Percentiles rank a stretch among this genome's conserved stretches.
Evolutionary conservation across 2,113 vertebrate species (phyloP).

Genomic region (Rhynchomys soricoides): DNA sequence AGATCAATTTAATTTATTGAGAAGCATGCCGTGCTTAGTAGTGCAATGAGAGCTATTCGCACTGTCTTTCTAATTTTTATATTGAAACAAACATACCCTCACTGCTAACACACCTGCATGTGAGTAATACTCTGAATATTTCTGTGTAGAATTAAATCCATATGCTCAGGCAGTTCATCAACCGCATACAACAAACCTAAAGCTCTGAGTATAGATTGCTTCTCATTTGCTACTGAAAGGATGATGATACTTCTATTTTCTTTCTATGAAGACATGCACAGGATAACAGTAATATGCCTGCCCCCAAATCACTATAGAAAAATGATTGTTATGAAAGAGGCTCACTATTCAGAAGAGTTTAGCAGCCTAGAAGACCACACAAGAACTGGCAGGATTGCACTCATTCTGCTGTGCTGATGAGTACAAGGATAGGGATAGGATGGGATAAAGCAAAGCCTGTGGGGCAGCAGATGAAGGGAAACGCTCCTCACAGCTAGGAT

Average conservation of each 20-base stretch:
- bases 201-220: not conserved
- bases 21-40: not conserved
- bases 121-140: not conserved
- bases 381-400: not conserved
- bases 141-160: slow-evolving; percentile 12
- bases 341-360: not conserved
- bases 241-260: not conserved
- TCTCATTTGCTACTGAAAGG: not conserved
- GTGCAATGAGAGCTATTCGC: not conserved
- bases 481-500: not conserved
- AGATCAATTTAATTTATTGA: not conserved
- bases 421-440: not conserved
- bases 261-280: not conserved
- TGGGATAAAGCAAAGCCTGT: not conserved
- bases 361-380: not conserved
- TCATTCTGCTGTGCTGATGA: not conserved
- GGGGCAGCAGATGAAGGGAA: not conserved
- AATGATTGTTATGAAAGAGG: not conserved
- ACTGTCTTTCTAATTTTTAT: slow-evolving; percentile 4
- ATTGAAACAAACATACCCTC: not conserved
- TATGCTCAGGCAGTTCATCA: not conserved
- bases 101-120: not conserved
- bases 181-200: not conserved
- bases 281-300: not conserved
- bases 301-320: not conserved